A percentile compares a stretch with the other conserved stretches of the same genome.
Conservation (phyloP, 2,888 invertebrate genomes). For the Branchinecta sandiegonensis region DNA sequence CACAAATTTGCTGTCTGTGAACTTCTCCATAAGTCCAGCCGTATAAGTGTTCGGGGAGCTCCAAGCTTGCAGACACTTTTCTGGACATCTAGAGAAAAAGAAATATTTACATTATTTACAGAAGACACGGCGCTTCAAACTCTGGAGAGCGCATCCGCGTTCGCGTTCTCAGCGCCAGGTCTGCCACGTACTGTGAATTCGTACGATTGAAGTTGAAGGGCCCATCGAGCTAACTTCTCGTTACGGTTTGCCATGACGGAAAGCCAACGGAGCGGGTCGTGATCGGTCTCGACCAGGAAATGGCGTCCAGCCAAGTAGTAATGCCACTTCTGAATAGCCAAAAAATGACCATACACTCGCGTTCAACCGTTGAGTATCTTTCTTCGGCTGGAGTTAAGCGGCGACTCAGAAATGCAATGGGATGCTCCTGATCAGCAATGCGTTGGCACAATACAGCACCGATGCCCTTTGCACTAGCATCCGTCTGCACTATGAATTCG, state of each 20-base stretch:
- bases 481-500: slow-evolving; percentile 11
- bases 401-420: slow-evolving; percentile 26
- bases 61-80: too few relatives aligned
- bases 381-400: slow-evolving; percentile 26
- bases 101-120: too few relatives aligned
- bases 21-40: too few relatives aligned
- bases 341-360: slow-evolving; percentile 29
- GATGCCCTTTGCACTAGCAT: not conserved
- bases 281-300: slow-evolving; percentile 29
- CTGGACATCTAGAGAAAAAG: too few relatives aligned
- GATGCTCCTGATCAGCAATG: not conserved
- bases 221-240: slow-evolving; percentile 29
- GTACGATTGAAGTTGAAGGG: slow-evolving; percentile 27
- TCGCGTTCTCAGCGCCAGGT: slow-evolving; percentile 26
- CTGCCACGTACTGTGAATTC: slow-evolving; percentile 27
- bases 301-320: slow-evolving; percentile 28
- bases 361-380: slow-evolving; percentile 29
- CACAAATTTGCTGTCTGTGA: too few relatives aligned
- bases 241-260: slow-evolving; percentile 23
- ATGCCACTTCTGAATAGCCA: slow-evolving; percentile 28
- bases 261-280: slow-evolving; percentile 28
- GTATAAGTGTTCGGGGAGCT: too few relatives aligned
- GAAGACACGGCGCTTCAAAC: not conserved
- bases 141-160: slow-evolving; percentile 26
- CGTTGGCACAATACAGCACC: slow-evolving; percentile 15